Base-by-base conservation (phyloP, 2,888 invertebrate species). In the Scaeva pyrastri region DNA sequence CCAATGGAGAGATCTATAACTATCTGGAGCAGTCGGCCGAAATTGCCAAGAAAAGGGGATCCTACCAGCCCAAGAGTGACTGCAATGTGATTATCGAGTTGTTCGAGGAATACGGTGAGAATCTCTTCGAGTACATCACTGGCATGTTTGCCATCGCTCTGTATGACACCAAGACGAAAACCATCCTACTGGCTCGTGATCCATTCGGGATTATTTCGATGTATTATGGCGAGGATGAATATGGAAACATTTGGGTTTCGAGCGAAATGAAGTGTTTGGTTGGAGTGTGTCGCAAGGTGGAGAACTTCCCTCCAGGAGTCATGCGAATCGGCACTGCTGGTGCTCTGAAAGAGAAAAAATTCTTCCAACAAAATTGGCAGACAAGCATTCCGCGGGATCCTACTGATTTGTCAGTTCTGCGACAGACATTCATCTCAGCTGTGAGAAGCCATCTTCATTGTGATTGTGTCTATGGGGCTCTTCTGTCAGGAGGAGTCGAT, bases 161-260 rank as follows among this genome's bases (percentile, higher is more conserved):
- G 72, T 92, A 91, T 12, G 92, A 92, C 39, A 90, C 89, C 66
- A 89, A 88, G 4, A 89, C 86, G 12, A 90, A 91, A 79, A 89
- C 90, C 21, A 82, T 92, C 39, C 70, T 92, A 0, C 77, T 93
- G 62, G 93, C 92, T 2, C 90, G 93, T 0, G 93, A 93, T 89
- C 93, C 93, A 2, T 89, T 92, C 73, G 93, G 93, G 6, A 92
- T 93, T 12, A 92, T 93, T 50, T 93, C 93, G n/a, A 88, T 93
- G 91, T 93, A 92, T 58, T 88, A 90, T 48, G 93, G 93, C 11
- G 89, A 90, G 55, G 93, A 93, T 89, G 85, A 50, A 0, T 79
- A 89, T 5, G 92, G 92, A 3, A 92, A 92, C 79, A 74, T 92
- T 6, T 93, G 92, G 92, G 89, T 92, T 0, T 89, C 92, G 0